Evolutionary conservation across 2,888 invertebrate genomes (phyloP).

Genomic region (Eupsilia transversa): DNA sequence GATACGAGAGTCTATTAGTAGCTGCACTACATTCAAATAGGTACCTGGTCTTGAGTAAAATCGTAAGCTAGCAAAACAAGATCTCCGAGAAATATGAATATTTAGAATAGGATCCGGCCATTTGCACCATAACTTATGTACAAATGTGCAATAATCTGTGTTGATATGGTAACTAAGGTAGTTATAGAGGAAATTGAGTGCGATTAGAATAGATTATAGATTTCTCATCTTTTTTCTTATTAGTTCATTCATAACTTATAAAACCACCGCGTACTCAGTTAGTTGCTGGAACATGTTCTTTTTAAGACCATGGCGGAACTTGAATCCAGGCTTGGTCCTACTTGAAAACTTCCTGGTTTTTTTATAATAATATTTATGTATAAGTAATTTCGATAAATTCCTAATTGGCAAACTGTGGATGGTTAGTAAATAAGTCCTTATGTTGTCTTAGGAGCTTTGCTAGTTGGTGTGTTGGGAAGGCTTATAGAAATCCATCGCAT

Average conservation of each 20-base stretch:
- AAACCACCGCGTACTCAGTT: background rate
- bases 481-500: background rate
- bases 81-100: slow-evolving; percentile 43
- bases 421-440: background rate
- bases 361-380: background rate
- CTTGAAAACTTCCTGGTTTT: background rate
- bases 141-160: slow-evolving; percentile 8
- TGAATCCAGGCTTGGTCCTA: background rate
- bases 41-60: background rate
- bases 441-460: background rate
- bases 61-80: slow-evolving; percentile 23
- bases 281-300: background rate
- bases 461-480: background rate
- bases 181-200: slow-evolving; percentile 36
- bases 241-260: background rate
- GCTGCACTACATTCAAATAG: slow-evolving; percentile 15
- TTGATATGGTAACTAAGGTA: slow-evolving; percentile 30
- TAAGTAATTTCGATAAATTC: background rate
- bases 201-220: slow-evolving; percentile 20
- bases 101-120: slow-evolving; percentile 3
- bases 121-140: slow-evolving; percentile 21
- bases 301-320: background rate
- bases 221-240: background rate
- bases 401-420: background rate
- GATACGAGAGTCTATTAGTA: background rate